These are phyloP conservation scores for Trissolcus basalis DNA, from an alignment of 1,140 invertebrate genomes.

Conservation along the genomic window DNA sequence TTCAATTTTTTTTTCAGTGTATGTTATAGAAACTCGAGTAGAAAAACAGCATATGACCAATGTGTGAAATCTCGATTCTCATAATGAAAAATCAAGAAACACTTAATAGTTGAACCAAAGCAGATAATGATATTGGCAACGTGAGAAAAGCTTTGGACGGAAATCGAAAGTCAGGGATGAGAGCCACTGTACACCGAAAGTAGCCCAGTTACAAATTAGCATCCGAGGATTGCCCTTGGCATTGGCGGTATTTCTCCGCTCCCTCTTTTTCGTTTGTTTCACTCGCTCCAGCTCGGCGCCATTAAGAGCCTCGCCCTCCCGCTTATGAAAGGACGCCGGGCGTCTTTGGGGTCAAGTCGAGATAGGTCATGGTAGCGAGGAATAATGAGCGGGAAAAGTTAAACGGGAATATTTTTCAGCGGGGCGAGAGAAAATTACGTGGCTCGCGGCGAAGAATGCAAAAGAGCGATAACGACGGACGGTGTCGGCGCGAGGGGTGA, in stretches of 20 bases:
- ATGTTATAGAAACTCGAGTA: slow-evolving; percentile 8
- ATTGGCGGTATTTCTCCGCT: slow-evolving; percentile 61
- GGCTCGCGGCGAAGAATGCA: slow-evolving; percentile 49
- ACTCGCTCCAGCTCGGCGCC: slow-evolving; percentile 35
- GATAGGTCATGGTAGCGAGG: slow-evolving; percentile 72
- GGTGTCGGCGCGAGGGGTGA: slow-evolving; percentile 18
- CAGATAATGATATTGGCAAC: too few species aligned
- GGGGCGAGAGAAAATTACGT: slow-evolving; percentile 71
- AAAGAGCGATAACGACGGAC: slow-evolving; percentile 44
- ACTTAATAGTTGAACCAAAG: slow-evolving; percentile 18
- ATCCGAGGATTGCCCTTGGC: slow-evolving; percentile 74
- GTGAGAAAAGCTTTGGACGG: slow-evolving; percentile 16
- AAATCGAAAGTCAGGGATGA: slow-evolving; percentile 64
- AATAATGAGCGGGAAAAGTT: slow-evolving; percentile 75
- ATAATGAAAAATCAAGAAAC: slow-evolving; percentile 23
- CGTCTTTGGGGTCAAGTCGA: slow-evolving; percentile 71
- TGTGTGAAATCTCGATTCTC: too few species aligned
- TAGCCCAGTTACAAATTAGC: slow-evolving; percentile 75
- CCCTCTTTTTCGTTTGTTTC: slow-evolving; percentile 48
- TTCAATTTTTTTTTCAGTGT: too few species aligned
- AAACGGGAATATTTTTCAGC: slow-evolving; percentile 75
- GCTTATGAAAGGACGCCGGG: slow-evolving; percentile 72
- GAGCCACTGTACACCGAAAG: slow-evolving; percentile 71
- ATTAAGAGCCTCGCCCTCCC: slow-evolving; percentile 53
- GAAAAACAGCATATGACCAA: too few species aligned